A percentile compares a stretch with the other conserved stretches of the same genome.
These are phyloP conservation scores for Taphrorychus bicolor DNA, from an alignment of 2,888 invertebrate genomes.

Conservation along the genomic window DNA sequence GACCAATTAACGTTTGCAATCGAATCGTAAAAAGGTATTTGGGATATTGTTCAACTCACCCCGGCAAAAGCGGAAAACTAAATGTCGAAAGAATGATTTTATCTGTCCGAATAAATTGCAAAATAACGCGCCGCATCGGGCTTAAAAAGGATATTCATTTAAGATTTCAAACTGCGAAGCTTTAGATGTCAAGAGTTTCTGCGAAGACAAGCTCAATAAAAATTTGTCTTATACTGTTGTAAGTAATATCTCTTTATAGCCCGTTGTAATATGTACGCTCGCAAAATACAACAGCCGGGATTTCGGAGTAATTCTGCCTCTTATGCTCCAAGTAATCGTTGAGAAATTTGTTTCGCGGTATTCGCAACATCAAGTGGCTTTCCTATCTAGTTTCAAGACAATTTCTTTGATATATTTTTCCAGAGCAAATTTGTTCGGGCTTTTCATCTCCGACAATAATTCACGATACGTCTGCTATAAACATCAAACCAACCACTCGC, in stretches of 20 bases:
- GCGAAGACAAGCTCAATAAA: slow-evolving; percentile 4
- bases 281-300: slow-evolving; percentile 1
- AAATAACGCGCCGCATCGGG: slow-evolving; percentile 44
- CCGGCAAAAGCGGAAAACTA: background rate
- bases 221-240: background rate
- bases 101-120: slow-evolving; percentile 47
- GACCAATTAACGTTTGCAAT: slow-evolving; percentile 5
- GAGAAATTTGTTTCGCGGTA: background rate
- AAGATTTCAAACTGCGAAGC: slow-evolving; percentile 2
- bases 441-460: background rate
- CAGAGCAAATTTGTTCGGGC: background rate
- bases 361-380: background rate
- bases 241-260: slow-evolving; percentile 2
- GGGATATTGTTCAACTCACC: background rate
- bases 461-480: background rate
- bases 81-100: slow-evolving; percentile 43
- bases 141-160: slow-evolving; percentile 43
- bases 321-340: background rate
- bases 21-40: background rate
- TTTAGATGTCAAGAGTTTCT: slow-evolving; percentile 1
- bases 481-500: background rate
- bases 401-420: background rate
- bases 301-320: background rate
- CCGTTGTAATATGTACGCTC: background rate
- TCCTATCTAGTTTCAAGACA: background rate